A percentile compares a stretch with the other conserved stretches of the same genome.
Conservation (phyloP, 2,797 vertebrate species). For the Sebastes alutus region DNA sequence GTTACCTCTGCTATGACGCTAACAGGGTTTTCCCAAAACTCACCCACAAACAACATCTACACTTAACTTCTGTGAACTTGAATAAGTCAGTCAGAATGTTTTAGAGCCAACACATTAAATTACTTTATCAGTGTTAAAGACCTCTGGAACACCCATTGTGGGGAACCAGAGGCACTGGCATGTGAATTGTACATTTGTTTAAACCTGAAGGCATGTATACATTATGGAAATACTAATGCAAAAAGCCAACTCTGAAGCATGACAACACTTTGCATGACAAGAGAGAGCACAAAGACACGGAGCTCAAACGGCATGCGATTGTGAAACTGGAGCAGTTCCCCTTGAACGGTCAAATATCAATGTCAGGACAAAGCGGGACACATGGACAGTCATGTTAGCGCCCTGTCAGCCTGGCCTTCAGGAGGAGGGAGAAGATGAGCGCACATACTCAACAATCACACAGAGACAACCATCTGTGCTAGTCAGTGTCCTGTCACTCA, state of each 20-base stretch:
- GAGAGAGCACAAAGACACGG: constrained; percentile 13
- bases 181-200: neutral
- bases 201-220: neutral
- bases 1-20: neutral
- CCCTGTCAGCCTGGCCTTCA: constrained; percentile 56
- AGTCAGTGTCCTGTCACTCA: constrained; percentile 37
- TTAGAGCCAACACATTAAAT: neutral
- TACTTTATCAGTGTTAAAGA: neutral
- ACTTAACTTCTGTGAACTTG: neutral
- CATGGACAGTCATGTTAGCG: constrained; percentile 62
- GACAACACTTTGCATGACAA: neutral
- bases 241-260: neutral
- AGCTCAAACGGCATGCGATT: constrained; percentile 13
- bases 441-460: constrained; percentile 10
- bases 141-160: neutral
- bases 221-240: neutral
- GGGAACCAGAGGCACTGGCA: neutral
- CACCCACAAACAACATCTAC: neutral
- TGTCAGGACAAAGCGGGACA: constrained; percentile 49
- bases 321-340: constrained; percentile 56
- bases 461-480: constrained; percentile 48
- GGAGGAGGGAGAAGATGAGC: constrained; percentile 12
- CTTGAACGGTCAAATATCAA: constrained; percentile 49
- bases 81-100: neutral
- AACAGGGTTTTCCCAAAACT: neutral